A percentile compares a stretch with the other conserved stretches of the same genome.
Evolutionary conservation across 53 echinoderm and acorn worm genomes (phyloP).

Genomic region (Pentamera pediparva): DNA sequence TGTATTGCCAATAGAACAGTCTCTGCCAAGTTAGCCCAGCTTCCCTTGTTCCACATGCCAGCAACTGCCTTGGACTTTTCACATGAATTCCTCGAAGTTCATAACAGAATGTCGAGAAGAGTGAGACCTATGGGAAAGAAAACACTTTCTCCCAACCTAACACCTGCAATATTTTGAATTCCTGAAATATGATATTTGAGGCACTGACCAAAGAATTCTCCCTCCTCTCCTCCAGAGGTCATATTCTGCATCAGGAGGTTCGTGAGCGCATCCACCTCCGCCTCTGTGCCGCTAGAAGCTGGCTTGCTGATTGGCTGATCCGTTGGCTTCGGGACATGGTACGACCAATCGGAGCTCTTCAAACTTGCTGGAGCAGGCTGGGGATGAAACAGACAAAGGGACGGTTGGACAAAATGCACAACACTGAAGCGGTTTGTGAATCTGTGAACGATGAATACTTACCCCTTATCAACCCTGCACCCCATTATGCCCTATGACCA

Average conservation of each 20-base stretch:
- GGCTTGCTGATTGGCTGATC: slow-evolving; percentile 82
- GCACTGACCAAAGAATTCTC: slow-evolving; percentile 93
- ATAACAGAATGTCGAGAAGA: no score
- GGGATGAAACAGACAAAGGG: background rate
- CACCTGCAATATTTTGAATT: no score
- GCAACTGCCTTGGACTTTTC: no score
- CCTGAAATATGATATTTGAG: background rate
- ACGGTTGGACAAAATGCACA: background rate
- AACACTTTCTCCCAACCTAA: no score
- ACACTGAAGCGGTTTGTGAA: background rate
- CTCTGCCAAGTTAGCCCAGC: no score
- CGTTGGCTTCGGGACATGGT: slow-evolving; percentile 71
- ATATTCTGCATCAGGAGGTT: slow-evolving; percentile 93
- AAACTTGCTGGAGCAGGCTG: slow-evolving; percentile 50
- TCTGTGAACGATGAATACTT: background rate
- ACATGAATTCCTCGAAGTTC: no score
- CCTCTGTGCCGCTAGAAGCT: slow-evolving; percentile 72
- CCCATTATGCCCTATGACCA: no score
- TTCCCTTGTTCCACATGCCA: no score
- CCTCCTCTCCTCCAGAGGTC: slow-evolving; percentile 51
- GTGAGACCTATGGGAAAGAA: no score
- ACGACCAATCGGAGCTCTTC: slow-evolving; percentile 40
- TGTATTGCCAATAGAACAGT: no score
- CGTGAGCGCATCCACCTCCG: slow-evolving; percentile 91
- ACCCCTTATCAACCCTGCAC: no score